Evolutionary conservation across 2,888 invertebrate genomes (phyloP).

Genomic region (Hyposoter didymator): DNA sequence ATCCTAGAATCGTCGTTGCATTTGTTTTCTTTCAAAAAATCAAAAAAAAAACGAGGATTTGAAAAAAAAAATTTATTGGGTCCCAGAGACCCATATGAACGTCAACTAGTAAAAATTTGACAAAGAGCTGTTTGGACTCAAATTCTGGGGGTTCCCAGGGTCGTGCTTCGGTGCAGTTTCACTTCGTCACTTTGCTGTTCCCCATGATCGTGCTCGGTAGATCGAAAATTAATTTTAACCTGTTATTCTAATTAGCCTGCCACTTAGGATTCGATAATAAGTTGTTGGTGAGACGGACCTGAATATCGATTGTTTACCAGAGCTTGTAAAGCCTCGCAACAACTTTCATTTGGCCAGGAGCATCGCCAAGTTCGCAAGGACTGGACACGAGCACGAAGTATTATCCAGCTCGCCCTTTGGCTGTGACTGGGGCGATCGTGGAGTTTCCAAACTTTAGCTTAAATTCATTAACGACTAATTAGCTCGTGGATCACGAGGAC

Average conservation of each 20-base stretch:
- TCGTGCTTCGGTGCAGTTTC: no score
- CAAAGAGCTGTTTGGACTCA: no score
- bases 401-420: slow-evolving; percentile 40
- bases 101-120: no score
- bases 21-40: no score
- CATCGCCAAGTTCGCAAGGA: slow-evolving; percentile 12
- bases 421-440: background rate
- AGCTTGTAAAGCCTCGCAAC: background rate
- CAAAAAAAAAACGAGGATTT: no score
- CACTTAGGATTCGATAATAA: slow-evolving; percentile 30
- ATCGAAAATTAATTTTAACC: background rate
- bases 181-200: background rate
- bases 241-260: background rate
- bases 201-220: background rate
- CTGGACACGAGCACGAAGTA: background rate
- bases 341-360: background rate
- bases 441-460: slow-evolving; percentile 26
- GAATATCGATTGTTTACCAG: background rate
- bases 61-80: no score
- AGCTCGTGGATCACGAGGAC: slow-evolving; percentile 7
- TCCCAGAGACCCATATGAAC: no score
- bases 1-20: no score
- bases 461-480: slow-evolving; percentile 51
- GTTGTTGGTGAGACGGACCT: background rate
- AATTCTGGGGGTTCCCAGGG: no score